Evolutionary conservation across 2,888 invertebrate genomes (phyloP).

Genomic region (Sarcophaga carnaria): DNA sequence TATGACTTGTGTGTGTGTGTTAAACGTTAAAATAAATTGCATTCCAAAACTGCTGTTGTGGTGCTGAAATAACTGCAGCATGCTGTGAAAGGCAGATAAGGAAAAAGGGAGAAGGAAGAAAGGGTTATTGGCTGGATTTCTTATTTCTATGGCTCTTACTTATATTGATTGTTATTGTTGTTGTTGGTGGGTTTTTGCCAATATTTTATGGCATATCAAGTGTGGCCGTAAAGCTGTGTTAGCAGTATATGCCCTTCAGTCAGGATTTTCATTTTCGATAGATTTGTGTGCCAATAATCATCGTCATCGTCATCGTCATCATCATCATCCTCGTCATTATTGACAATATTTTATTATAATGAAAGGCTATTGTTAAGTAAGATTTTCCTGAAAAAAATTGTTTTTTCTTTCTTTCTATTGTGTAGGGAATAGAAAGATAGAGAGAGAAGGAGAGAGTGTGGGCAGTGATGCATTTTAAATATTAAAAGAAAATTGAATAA

Average conservation of each 20-base stretch:
- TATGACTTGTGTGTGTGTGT: not conserved
- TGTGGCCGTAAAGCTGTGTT: not conserved
- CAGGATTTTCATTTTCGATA: conserved; percentile 43
- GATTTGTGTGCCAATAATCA: conserved; percentile 58
- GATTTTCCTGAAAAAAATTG: conserved; percentile 13
- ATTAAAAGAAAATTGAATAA: not conserved
- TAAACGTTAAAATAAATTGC: conserved; percentile 50
- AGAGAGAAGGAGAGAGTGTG: not conserved
- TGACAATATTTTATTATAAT: conserved; percentile 50
- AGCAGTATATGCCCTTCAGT: conserved; percentile 51
- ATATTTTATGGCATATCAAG: not conserved
- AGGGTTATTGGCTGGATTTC: not conserved
- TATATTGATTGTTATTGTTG: too few species aligned
- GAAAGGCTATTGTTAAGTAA: conserved; percentile 43
- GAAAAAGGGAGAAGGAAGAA: not conserved
- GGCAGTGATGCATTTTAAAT: not conserved
- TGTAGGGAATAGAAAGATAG: not conserved
- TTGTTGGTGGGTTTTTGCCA: not conserved
- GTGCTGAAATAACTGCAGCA: not conserved
- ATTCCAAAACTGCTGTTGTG: not conserved
- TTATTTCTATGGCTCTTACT: not conserved
- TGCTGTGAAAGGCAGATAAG: not conserved
- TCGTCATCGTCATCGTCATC: not conserved
- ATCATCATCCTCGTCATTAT: too few species aligned
- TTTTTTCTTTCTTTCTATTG: not conserved